A percentile compares a stretch with the other conserved stretches of the same genome.
phyloP scores from a whole-genome alignment of 2,113 vertebrate genomes.

The Myrmecophaga tridactyla region DNA sequence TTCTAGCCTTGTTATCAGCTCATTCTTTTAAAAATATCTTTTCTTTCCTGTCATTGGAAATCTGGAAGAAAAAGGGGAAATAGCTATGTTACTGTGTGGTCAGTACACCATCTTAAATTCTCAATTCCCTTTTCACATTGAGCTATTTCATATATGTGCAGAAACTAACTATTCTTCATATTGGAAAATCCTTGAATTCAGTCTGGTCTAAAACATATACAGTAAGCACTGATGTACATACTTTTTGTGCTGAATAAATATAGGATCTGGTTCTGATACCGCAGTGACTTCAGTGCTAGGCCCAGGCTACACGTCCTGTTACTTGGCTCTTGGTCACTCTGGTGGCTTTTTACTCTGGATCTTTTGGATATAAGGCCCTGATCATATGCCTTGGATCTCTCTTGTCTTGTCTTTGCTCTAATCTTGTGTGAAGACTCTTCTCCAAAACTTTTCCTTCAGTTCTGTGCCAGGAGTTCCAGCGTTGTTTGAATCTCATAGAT shows the following conservation, averaged over 20 bases:
- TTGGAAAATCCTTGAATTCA: slow-evolving; percentile 33
- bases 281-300: neutral
- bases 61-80: neutral
- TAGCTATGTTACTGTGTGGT: neutral
- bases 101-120: neutral
- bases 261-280: neutral
- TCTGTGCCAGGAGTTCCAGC: slow-evolving; percentile 48
- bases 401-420: slow-evolving; percentile 38
- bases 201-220: neutral
- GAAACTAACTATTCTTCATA: neutral
- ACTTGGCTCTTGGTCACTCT: neutral
- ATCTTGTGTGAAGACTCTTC: neutral
- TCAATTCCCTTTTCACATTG: neutral
- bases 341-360: neutral
- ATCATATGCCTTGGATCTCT: neutral
- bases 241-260: neutral
- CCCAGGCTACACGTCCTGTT: neutral
- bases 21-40: slow-evolving; percentile 39
- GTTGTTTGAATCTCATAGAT: slow-evolving; percentile 64
- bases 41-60: neutral
- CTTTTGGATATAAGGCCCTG: neutral
- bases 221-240: neutral
- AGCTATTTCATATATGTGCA: slow-evolving; percentile 26
- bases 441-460: slow-evolving; percentile 38
- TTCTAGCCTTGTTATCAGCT: slow-evolving; percentile 41